Conservation (phyloP, 2,797 vertebrate genomes). For the Chloroceryle amazona region DNA sequence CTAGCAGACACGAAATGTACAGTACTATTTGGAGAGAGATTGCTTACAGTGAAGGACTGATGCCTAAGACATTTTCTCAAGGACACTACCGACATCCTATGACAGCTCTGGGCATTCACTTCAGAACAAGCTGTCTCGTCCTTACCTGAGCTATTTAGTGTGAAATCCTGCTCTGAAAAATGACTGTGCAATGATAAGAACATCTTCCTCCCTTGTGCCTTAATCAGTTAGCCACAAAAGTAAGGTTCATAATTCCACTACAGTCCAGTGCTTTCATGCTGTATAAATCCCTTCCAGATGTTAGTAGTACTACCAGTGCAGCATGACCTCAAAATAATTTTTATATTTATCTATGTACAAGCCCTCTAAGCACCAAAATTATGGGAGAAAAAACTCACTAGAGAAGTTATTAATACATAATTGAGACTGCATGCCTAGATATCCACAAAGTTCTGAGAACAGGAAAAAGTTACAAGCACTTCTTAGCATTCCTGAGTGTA, state of each 20-base stretch:
- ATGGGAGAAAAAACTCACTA: not conserved
- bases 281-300: conserved; percentile 11
- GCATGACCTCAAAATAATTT: not conserved
- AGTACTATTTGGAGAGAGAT: not conserved
- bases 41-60: not conserved
- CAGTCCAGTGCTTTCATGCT: not conserved
- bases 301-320: not conserved
- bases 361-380: not conserved
- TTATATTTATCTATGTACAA: not conserved
- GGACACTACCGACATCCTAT: not conserved
- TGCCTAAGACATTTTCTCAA: conserved; percentile 30
- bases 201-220: conserved; percentile 21
- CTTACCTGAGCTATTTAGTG: conserved; percentile 30
- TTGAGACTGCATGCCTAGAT: not conserved
- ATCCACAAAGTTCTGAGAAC: not conserved
- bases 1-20: not conserved
- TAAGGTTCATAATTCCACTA: conserved; percentile 12
- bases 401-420: not conserved
- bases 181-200: conserved; percentile 12
- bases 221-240: conserved; percentile 25
- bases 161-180: conserved; percentile 35
- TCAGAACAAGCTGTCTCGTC: not conserved
- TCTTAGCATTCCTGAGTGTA: not conserved
- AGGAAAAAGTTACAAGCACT: not conserved
- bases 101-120: conserved; percentile 47